Conservation (phyloP, 2,888 invertebrate species). For the Lottia scabra region DNA sequence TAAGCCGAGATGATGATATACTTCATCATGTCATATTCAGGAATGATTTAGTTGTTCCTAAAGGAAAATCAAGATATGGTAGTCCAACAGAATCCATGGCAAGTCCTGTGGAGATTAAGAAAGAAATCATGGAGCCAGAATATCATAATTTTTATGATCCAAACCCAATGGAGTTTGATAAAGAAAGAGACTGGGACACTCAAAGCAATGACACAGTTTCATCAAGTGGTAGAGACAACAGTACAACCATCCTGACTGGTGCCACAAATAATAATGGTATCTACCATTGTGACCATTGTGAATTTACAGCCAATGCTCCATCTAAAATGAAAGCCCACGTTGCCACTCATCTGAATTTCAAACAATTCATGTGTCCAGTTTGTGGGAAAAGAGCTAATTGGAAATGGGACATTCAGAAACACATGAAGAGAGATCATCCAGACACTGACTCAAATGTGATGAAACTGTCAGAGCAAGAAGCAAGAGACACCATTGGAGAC, state of each 20-base stretch:
- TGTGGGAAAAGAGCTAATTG: slow-evolving; percentile 66
- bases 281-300: slow-evolving; percentile 49
- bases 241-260: not conserved
- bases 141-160: not conserved
- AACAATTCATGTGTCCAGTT: slow-evolving; percentile 62
- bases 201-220: not conserved
- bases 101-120: not conserved
- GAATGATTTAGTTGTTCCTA: not conserved
- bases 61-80: slow-evolving; percentile 1
- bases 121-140: slow-evolving; percentile 8
- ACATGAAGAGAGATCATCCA: slow-evolving; percentile 58
- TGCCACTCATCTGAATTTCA: slow-evolving; percentile 63
- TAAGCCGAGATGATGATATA: slow-evolving; percentile 45
- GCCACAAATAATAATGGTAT: slow-evolving; percentile 20
- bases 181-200: not conserved
- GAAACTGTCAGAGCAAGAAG: slow-evolving; percentile 57
- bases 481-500: slow-evolving; percentile 57
- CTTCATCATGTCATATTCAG: not conserved
- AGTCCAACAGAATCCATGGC: not conserved
- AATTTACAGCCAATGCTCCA: slow-evolving; percentile 53
- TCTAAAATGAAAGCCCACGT: slow-evolving; percentile 63
- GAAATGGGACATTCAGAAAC: slow-evolving; percentile 67
- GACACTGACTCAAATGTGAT: slow-evolving; percentile 47
- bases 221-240: not conserved
- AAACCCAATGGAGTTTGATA: not conserved